Evolutionary conservation across 2,888 invertebrate genomes (phyloP).

Genomic region (Mesochorus sp.): DNA sequence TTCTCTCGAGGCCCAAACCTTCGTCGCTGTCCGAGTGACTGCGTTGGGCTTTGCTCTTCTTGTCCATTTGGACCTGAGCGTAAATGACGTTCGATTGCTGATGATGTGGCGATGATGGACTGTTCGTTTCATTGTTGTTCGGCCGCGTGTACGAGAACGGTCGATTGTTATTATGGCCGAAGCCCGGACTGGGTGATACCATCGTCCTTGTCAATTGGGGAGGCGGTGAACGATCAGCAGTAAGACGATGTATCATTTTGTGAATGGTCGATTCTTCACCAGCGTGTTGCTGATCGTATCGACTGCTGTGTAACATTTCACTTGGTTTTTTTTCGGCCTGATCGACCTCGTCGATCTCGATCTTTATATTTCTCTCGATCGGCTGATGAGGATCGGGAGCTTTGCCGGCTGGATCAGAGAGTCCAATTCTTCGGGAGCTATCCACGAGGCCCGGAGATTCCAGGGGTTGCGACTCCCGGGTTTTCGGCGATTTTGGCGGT

Average conservation of each 20-base stretch:
- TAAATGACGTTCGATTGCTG: slow-evolving; percentile 87
- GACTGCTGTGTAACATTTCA: slow-evolving; percentile 78
- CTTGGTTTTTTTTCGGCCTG: slow-evolving; percentile 46
- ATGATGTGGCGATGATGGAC: slow-evolving; percentile 82
- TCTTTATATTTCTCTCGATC: slow-evolving; percentile 56
- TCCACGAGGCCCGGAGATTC: slow-evolving; percentile 37
- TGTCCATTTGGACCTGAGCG: slow-evolving; percentile 87
- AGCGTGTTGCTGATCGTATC: slow-evolving; percentile 74
- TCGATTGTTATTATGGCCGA: slow-evolving; percentile 88
- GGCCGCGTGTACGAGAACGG: slow-evolving; percentile 91
- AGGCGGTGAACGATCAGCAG: slow-evolving; percentile 88
- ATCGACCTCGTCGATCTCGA: slow-evolving; percentile 70
- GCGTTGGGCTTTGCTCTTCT: slow-evolving; percentile 82
- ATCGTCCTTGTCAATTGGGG: slow-evolving; percentile 85
- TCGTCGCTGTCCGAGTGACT: slow-evolving; percentile 91
- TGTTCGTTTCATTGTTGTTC: slow-evolving; percentile 79
- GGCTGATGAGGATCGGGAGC: slow-evolving; percentile 58
- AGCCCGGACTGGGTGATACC: slow-evolving; percentile 85
- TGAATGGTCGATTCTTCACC: slow-evolving; percentile 85
- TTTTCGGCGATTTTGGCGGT: slow-evolving; percentile 52
- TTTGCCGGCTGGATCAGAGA: neutral
- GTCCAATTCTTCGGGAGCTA: neutral
- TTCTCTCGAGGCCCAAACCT: slow-evolving; percentile 88
- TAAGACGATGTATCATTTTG: slow-evolving; percentile 89
- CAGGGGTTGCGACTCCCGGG: slow-evolving; percentile 35